Conservation (phyloP, 2,797 vertebrate genomes). For the Melanotaenia boesemani region DNA sequence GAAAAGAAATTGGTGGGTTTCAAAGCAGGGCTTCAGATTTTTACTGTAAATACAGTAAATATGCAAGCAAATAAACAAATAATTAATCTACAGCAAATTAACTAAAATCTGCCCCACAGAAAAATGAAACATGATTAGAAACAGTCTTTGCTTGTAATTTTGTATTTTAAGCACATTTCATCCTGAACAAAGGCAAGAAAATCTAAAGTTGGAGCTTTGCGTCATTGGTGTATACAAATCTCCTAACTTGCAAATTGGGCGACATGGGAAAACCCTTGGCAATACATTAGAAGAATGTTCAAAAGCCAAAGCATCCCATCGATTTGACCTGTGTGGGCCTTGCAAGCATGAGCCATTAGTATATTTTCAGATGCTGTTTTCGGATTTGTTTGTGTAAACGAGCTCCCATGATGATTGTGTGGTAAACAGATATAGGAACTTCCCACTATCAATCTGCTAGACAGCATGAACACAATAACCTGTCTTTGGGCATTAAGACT, state of each 20-base stretch:
- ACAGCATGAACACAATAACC: constrained; percentile 71
- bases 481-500: constrained; percentile 70
- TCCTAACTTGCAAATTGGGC: constrained; percentile 80
- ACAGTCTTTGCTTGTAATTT: constrained; percentile 36
- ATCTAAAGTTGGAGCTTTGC: constrained; percentile 67
- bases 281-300: constrained; percentile 77
- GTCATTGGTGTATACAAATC: constrained; percentile 70
- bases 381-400: constrained; percentile 78
- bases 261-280: constrained; percentile 80
- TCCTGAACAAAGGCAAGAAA: constrained; percentile 50
- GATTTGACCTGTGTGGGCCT: constrained; percentile 85
- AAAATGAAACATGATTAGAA: constrained; percentile 2
- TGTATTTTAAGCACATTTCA: constrained; percentile 50
- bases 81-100: constrained; percentile 22
- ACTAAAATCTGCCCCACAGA: background rate
- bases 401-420: constrained; percentile 74
- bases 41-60: constrained; percentile 8
- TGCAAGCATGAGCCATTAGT: constrained; percentile 79
- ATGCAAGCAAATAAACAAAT: constrained; percentile 9
- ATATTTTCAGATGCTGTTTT: constrained; percentile 73
- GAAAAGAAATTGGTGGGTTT: constrained; percentile 18
- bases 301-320: constrained; percentile 76
- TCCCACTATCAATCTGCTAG: constrained; percentile 61
- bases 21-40: constrained; percentile 9
- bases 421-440: constrained; percentile 65